Base-by-base conservation (phyloP, 2,797 vertebrate species). In the Hyperoplus lanceolatus region DNA sequence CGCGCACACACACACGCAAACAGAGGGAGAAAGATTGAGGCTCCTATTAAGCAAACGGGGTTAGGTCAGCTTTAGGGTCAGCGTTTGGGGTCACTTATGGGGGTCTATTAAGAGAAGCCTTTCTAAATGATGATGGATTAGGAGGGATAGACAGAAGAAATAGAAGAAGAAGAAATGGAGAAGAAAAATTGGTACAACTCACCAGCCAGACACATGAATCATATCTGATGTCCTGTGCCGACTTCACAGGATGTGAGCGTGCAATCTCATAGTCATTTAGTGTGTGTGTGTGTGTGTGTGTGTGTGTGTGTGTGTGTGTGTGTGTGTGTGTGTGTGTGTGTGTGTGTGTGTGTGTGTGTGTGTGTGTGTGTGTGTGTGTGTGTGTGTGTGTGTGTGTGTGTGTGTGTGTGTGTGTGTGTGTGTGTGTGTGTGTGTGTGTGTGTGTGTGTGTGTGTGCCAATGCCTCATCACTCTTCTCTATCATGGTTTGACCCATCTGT, bases 1-100 rank as follows among this genome's bases (percentile, higher is more conserved):
- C 60, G 56, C 50, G 53, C 41, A 38, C 43, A 68, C 46, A 67
- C 59, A 73, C 2, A 55, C 60, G 58, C 57, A 36, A 57, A 59
- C 36, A 77, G 14, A 71, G 21, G 18, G 43, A 73, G 49, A 50
- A 9, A 45, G 51, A 67, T 18, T 71, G 63, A 84, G 54, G 55
- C 49, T 80, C 39, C 42, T 51, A 46, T 65, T 75, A 39, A 78
- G 73, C 16, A 53, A 43, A 42, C 29, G 16, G 48, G 69, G 70
- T 67, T 62, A 80, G 87, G 85, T 87, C 81, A 83, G 18, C 49
- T 68, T 79, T 48, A 15, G 78, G 88, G 89, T 90, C 87, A 57
- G 56, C 0, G 3, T 74, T 75, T 58, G 69, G 79, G 70, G 29
- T 83, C 81, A 73, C 55, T 81, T 49, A 38, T 3, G 16, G 21